Percentiles rank a stretch among this genome's conserved stretches.
Evolutionary conservation across 2,113 vertebrate genomes (phyloP).

Genomic region (Shinisaurus crocodilurus): DNA sequence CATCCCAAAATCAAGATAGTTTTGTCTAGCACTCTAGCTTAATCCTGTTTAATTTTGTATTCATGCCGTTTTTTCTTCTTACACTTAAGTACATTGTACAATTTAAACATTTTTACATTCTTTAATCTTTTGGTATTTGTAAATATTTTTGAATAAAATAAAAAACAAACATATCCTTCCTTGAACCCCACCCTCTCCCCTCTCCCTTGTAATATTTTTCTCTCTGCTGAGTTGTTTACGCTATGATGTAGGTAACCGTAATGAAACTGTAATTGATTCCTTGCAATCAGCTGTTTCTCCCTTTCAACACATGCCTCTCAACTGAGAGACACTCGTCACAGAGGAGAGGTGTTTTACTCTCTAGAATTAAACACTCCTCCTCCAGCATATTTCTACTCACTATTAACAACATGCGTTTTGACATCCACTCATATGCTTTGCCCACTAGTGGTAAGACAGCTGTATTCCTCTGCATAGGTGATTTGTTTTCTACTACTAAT

Average conservation of each 20-base stretch:
- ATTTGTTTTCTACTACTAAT: conserved; percentile 36
- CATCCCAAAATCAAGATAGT: background rate
- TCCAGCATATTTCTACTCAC: background rate
- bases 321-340: background rate
- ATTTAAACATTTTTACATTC: background rate
- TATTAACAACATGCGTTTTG: background rate
- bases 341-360: background rate
- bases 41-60: background rate
- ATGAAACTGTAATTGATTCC: background rate
- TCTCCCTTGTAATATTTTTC: background rate
- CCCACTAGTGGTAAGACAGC: background rate
- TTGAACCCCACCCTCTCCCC: background rate
- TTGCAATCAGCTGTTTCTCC: background rate
- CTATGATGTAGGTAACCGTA: background rate
- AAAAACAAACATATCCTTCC: background rate
- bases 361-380: background rate
- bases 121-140: background rate
- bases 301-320: background rate
- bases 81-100: background rate
- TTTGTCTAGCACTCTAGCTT: background rate
- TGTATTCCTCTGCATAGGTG: conserved; percentile 17
- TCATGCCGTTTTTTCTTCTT: background rate
- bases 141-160: background rate
- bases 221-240: background rate
- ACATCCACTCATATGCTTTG: conserved; percentile 17